Base-by-base conservation (phyloP, 53 echinoderm and acorn worm genomes). In the Mesocentrotus franciscanus region DNA sequence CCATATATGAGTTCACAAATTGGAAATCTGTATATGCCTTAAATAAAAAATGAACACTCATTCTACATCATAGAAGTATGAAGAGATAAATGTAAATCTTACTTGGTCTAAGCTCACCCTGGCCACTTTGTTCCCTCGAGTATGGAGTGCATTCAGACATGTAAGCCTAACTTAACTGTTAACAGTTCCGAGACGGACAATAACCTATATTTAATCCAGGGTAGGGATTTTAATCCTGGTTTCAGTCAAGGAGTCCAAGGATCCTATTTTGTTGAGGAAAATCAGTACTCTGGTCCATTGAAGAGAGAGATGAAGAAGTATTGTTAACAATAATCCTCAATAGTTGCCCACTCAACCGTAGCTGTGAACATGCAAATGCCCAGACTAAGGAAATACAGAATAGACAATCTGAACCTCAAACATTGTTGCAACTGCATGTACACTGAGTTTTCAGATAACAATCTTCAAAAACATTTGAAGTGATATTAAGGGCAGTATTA, bases 371-470 rank as follows among this genome's bases (percentile, higher is more conserved):
- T 15, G 20, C 81, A 35, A 8, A 81, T 11, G 26, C 58, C 58
- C 87, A 57, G 87, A 87, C 36, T 36, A 81, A 39, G 13, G 33
- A 18, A 42, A 81, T 81, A 81, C 39, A 20, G 11, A 81, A 33
- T 20, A 81, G 81, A 81, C 81, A 81, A 81, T 81, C 81, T 81
- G 36, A 18, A 81, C 16, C 39, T 39, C 81, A 81, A 81, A 81
- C 81, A 81, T 81, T 76, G 76, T 8, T 42, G 1, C 27, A 58
- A n/a, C n/a, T 87, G n/a, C n/a, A n/a, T n/a, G 87, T 87, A 58
- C 27, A 59, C 87, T 57, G 87, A n/a, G 87, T 58, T 87, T 87
- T 33, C n/a, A 87, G 87, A 87, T 57, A 87, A 87, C 58, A 27
- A 59, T 58, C 58, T 75, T 57, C n/a, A 57, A 18, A 56, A 57